These are phyloP conservation scores for Chaetoderma sp. DNA, from an alignment of 2,888 invertebrate species.

Conservation along the genomic window DNA sequence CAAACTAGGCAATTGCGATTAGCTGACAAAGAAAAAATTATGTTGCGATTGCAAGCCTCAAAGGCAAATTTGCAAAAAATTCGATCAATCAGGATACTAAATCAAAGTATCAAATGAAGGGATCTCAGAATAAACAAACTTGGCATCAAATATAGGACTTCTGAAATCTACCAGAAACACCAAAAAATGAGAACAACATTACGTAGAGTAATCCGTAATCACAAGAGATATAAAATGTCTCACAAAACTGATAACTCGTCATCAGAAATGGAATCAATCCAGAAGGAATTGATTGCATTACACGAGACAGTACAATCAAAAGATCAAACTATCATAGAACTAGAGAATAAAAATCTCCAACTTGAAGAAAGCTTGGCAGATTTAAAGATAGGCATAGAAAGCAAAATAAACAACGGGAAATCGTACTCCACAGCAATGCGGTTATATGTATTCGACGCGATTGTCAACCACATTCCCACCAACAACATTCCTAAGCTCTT, in stretches of 20 bases:
- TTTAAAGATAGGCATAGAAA: not conserved
- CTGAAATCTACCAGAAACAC: not conserved
- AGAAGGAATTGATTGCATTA: not conserved
- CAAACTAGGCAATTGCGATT: no score
- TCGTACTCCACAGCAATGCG: conserved; percentile 4
- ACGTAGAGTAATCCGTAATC: not conserved
- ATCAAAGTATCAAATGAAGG: no score
- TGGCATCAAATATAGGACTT: no score
- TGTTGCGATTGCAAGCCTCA: no score
- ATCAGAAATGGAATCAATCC: no score
- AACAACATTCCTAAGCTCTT: conserved; percentile 14
- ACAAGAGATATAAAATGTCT: not conserved
- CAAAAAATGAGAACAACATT: not conserved
- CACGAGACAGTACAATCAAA: conserved; percentile 1
- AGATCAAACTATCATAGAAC: conserved; percentile 1
- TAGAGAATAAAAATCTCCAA: not conserved
- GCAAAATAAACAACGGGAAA: not conserved
- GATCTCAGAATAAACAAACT: no score
- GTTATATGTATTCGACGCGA: conserved; percentile 9
- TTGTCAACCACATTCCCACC: conserved; percentile 20
- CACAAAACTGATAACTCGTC: no score
- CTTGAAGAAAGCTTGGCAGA: not conserved
- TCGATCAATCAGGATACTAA: no score
- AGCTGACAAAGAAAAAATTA: no score
- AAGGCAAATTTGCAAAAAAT: no score